Percentiles rank a stretch among this genome's conserved stretches.
These are phyloP conservation scores for Ectobius pallidus DNA, from an alignment of 2,888 invertebrate species.

Conservation along the genomic window DNA sequence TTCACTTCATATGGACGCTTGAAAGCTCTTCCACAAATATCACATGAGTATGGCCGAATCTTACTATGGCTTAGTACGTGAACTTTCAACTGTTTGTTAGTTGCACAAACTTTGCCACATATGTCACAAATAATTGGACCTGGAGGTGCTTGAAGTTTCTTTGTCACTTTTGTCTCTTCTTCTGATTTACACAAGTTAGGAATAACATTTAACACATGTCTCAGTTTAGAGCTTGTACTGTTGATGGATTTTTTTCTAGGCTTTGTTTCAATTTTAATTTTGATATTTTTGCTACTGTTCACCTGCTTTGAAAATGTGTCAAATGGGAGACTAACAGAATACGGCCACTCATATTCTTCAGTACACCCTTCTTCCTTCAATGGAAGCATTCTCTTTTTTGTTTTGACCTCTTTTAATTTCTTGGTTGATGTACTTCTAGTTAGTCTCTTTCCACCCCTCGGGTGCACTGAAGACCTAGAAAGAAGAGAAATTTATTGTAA, in stretches of 20 bases:
- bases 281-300: too few species aligned
- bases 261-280: neutral
- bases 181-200: neutral
- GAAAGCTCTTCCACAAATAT: conserved; percentile 37
- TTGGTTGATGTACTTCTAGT: conserved; percentile 25
- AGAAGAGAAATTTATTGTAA: conserved; percentile 26
- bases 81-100: conserved; percentile 45
- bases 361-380: neutral
- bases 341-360: neutral
- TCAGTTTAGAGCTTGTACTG: neutral
- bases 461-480: conserved; percentile 26
- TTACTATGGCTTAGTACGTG: conserved; percentile 53
- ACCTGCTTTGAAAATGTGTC: too few species aligned
- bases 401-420: conserved; percentile 20
- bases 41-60: conserved; percentile 37
- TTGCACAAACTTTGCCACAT: conserved; percentile 47
- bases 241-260: neutral
- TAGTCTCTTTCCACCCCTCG: conserved; percentile 19
- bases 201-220: neutral
- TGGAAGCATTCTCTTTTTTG: neutral
- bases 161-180: neutral
- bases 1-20: conserved; percentile 41
- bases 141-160: conserved; percentile 32
- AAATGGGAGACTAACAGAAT: neutral
- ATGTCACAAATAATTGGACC: conserved; percentile 49